A percentile compares a stretch with the other conserved stretches of the same genome.
These are phyloP conservation scores for Pyrrhia umbra DNA, from an alignment of 2,888 invertebrate genomes.

Conservation along the genomic window DNA sequence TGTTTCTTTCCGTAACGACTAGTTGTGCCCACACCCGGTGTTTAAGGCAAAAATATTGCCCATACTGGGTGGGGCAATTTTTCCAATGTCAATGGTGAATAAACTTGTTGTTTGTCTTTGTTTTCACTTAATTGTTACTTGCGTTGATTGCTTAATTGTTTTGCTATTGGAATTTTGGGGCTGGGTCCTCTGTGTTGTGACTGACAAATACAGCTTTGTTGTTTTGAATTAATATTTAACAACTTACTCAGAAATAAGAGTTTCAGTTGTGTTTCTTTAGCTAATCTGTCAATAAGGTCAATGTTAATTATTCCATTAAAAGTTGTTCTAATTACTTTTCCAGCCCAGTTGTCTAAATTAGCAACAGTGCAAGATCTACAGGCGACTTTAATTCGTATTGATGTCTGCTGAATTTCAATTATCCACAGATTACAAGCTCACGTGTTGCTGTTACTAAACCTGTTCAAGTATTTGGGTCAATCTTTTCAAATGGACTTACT, in stretches of 20 bases:
- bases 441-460: conserved; percentile 54
- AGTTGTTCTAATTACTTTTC: background rate
- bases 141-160: conserved; percentile 55
- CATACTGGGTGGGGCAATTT: conserved; percentile 38
- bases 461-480: conserved; percentile 66
- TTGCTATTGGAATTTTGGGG: conserved; percentile 29
- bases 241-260: background rate
- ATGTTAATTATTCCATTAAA: background rate
- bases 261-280: background rate
- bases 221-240: background rate
- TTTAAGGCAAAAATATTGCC: conserved; percentile 56
- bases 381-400: conserved; percentile 42
- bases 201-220: background rate
- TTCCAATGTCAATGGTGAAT: conserved; percentile 47
- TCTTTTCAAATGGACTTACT: conserved; percentile 62
- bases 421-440: conserved; percentile 44
- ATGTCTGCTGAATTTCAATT: conserved; percentile 42
- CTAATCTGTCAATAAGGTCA: background rate
- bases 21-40: conserved; percentile 32
- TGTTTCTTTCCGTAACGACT: conserved; percentile 59
- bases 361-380: conserved; percentile 4
- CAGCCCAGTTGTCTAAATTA: conserved; percentile 30
- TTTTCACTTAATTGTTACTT: conserved; percentile 59
- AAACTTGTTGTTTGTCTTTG: conserved; percentile 44
- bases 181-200: conserved; percentile 12